Evolutionary conservation across 2,797 vertebrate species (phyloP), one percentile per base, ranked within the genome.

Genomic region (Podarcis siculus): DNA sequence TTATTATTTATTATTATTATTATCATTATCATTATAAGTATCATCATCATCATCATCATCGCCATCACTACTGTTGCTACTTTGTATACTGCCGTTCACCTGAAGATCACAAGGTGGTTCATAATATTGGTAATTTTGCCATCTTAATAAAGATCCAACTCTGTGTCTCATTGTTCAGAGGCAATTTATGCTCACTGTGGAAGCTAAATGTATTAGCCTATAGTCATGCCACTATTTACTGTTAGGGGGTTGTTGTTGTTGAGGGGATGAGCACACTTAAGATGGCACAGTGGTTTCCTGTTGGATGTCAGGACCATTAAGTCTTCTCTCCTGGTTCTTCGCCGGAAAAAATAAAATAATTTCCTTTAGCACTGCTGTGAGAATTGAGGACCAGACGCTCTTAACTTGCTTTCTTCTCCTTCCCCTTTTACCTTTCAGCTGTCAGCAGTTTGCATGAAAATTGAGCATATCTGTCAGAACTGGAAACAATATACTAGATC

Each of bases 391-490:
- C 55, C 37, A 66, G 82, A 66, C 71, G 81, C 30, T 75, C 77
- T 0, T n/a, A 0, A 0, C 82, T 0, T 21, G 0, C 0, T 19
- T 35, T 8, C 76, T 87, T 72, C 49, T 37, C 32, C 80, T 89
- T 89, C 83, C 2, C 58, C 37, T 3, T 5, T 85, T 32, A 2
- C 0, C 21, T 45, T 84, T 81, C 32, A n/a, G 58, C 76, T 0
- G 3, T 0, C 32, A 69, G 0, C 23, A 61, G 49, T 2, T 17
- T 72, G 27, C 35, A 55, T 37, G 77, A 81, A 89, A 27, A 21
- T n/a, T 89, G 67, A 32, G 78, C 66, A 42, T 88, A 89, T 80
- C 76, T 92, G 84, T 85, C 90, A 93, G 81, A 92, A 39, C 77
- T 55, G 39, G 17, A 91, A 79, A 21, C 0, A 1, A 58, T 87